A percentile compares a stretch with the other conserved stretches of the same genome.
These are phyloP conservation scores for Chaenodraco wilsoni DNA, from an alignment of 2,797 vertebrate genomes.

Conservation along the genomic window DNA sequence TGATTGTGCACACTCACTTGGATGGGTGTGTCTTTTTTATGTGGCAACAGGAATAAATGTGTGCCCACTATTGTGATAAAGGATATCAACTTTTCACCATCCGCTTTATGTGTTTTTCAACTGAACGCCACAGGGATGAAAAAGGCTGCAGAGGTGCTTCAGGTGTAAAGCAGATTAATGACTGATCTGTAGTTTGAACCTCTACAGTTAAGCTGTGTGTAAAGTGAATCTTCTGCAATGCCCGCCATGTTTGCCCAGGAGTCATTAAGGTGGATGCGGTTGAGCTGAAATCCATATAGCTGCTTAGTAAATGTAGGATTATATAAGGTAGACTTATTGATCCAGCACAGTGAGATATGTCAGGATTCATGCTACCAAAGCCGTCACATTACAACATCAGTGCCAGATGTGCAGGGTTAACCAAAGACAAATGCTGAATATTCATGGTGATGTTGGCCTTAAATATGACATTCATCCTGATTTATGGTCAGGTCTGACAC, in stretches of 20 bases:
- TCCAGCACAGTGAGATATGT: conserved; percentile 46
- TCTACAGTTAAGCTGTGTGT: conserved; percentile 14
- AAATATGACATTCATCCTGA: conserved; percentile 50
- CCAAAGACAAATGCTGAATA: conserved; percentile 53
- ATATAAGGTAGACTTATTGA: conserved; percentile 51
- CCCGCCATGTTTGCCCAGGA: conserved; percentile 38
- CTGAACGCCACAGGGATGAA: conserved; percentile 30
- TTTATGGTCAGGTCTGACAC: conserved; percentile 52
- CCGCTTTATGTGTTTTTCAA: conserved; percentile 24
- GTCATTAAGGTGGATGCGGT: conserved; percentile 55
- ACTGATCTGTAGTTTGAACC: background rate
- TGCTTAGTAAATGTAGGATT: conserved; percentile 57
- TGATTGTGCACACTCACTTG: background rate
- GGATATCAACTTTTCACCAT: conserved; percentile 41
- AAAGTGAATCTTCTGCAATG: conserved; percentile 26
- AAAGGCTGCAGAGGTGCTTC: conserved; percentile 29
- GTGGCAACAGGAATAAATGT: conserved; percentile 19
- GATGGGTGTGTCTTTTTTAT: conserved; percentile 11
- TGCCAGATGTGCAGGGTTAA: conserved; percentile 33
- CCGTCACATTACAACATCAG: conserved; percentile 36
- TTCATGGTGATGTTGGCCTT: conserved; percentile 44
- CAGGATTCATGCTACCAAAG: conserved; percentile 47
- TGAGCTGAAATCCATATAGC: conserved; percentile 61
- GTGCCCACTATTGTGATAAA: conserved; percentile 8
- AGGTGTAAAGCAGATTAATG: conserved; percentile 24